Base-by-base conservation (phyloP, 2,797 vertebrate genomes). In the Sebastes nivosus region DNA sequence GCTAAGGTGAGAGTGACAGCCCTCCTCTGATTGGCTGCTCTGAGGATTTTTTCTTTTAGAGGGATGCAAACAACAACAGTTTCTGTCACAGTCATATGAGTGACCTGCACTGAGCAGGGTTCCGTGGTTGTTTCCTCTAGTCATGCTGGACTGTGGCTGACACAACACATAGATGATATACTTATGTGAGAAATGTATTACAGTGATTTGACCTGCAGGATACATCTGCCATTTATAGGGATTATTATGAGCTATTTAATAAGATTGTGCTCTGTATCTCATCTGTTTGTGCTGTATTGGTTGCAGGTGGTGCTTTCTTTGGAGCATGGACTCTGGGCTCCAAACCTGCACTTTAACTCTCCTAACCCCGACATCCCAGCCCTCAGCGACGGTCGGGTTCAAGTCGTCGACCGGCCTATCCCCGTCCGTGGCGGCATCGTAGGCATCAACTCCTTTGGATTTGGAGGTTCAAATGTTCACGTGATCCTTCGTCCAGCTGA, bases 401-500 rank as follows among this genome's bases (percentile, higher is more conserved):
- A 87, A 70, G 97, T 99, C 0, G 97, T 99, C 4, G 93, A 95
- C 46, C 91, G 85, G 71, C 98, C 98, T 4, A 87, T 91, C 10
- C 97, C 97, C 0, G 85, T 97, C 25, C 95, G 92, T 4, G 97
- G 98, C 0, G 97, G 97, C 84, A 90, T 97, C 10, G 96, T 97
- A 4, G 93, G 96, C 73, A 93, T 99, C 89, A 99, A 98, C 93
- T 99, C 98, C 1, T 99, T 99, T 59, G 99, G 99, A 57, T 99
- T 99, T 0, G 99, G 99, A 3, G 99, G 99, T 63, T 96, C 98
- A 81, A 99, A 99, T 4, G 98, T 97, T 71, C 98, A 99, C 1
- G 81, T 99, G 66, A 96, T 99, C 83, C 94, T 99, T 79, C 96
- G 90, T 38, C 98, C 98, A 11, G 91, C 96, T 11, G 10, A 83